phyloP scores from a whole-genome alignment of 2,797 vertebrate species.

The Steatocranus sp. region DNA sequence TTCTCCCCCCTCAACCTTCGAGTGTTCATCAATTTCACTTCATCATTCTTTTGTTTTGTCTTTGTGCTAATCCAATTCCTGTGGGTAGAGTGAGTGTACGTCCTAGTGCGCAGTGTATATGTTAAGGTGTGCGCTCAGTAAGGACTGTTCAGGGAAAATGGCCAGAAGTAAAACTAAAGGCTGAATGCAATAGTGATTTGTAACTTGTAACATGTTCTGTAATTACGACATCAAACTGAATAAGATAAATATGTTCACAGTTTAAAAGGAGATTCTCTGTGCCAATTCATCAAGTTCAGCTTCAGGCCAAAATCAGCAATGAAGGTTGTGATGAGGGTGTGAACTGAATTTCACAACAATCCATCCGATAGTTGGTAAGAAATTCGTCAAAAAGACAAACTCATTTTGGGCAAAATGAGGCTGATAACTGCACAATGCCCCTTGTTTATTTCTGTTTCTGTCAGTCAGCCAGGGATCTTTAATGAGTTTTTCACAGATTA shows the following conservation, averaged over 20 bases:
- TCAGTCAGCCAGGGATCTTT: not conserved
- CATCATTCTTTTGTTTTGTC: slow-evolving; percentile 43
- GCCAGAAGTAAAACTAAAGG: not conserved
- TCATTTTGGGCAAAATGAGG: not conserved
- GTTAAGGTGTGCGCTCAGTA: not conserved
- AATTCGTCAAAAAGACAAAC: not conserved
- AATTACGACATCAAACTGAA: not conserved
- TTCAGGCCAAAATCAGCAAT: not conserved
- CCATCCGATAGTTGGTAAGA: not conserved
- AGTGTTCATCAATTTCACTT: slow-evolving; percentile 21
- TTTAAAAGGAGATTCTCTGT: not conserved
- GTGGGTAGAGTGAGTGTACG: not conserved
- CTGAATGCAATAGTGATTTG: not conserved
- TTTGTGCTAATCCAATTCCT: slow-evolving; percentile 7
- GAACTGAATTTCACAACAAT: not conserved
- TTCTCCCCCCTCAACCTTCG: not conserved
- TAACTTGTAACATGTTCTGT: not conserved
- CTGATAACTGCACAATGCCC: not conserved
- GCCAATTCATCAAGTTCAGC: not conserved
- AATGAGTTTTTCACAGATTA: not conserved
- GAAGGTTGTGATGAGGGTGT: not conserved
- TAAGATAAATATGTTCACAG: not conserved
- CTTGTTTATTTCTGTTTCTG: not conserved
- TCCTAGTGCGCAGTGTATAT: not conserved
- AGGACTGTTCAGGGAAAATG: not conserved